Evolutionary conservation across 2,888 invertebrate species (phyloP), one percentile per base, ranked within the genome.

Genomic region (Bombylius discolor): DNA sequence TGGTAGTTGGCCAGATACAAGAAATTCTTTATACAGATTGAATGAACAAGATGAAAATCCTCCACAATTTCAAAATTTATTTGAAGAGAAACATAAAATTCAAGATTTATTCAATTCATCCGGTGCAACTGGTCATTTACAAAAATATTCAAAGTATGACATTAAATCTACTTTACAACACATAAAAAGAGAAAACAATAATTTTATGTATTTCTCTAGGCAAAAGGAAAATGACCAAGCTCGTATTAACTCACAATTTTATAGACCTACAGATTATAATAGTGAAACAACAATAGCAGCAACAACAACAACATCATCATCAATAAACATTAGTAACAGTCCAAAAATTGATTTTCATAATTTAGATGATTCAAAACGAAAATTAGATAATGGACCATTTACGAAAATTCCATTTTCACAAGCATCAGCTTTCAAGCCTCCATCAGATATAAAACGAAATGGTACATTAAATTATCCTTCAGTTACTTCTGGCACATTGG

Each of bases 351-450:
- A 62, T 52, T 56, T 58, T 47, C 47, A 47, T 60, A 50, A 59
- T 56, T 52, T 49, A 55, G 63, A 50, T 53, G 62, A 50, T 58
- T 42, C 50, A 47, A 46, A 49, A 55, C 62, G 32, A 42, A 65
- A 63, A 57, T 61, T 60, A 51, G 58, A 58, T 32, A 36, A 47
- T 42, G 42, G 46, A 47, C 60, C 62, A 66, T 57, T 49, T 64
- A 67, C 53, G 62, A 72, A 80, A 51, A 70, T 80, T 48, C 81
- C 84, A n/a, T 87, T 85, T 67, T 84, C 86, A 4, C 81, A 84
- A 34, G 82, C 84, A 52, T 89, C 89, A 0, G 89, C 89, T 2
- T 89, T 90, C 68, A 83, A 88, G 66, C 89, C 88, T 11, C 88
- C 84, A 5, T 78, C 79, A 14, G 84, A 85, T 64, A 81, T 82